Evolutionary conservation across 2,113 vertebrate genomes (phyloP).

Genomic region (Macaca fascicularis): T2T-MFA8v1.1 NC_088389.1:11672001-11672500

Average conservation of each 20-base stretch:
- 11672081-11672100: fast-evolving
- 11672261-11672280: background rate
- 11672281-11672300: slow-evolving; percentile 45
- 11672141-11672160: fast-evolving
- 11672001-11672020: fast-evolving
- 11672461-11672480: fast-evolving
- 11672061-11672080: fast-evolving
- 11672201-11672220: fast-evolving
- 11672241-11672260: background rate
- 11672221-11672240: background rate
- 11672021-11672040: background rate
- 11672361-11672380: slow-evolving; percentile 41
- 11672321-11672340: slow-evolving; percentile 42
- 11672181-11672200: fast-evolving
- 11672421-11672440: background rate
- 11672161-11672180: fast-evolving
- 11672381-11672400: background rate
- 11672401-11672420: background rate
- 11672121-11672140: fast-evolving
- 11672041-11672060: background rate
- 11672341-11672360: slow-evolving; percentile 65
- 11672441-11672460: background rate
- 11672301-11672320: slow-evolving; percentile 45
- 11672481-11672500: background rate
- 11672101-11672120: fast-evolving